Evolutionary conservation across 2,797 vertebrate species (phyloP).

Genomic region (Rhinophrynus dorsalis): DNA sequence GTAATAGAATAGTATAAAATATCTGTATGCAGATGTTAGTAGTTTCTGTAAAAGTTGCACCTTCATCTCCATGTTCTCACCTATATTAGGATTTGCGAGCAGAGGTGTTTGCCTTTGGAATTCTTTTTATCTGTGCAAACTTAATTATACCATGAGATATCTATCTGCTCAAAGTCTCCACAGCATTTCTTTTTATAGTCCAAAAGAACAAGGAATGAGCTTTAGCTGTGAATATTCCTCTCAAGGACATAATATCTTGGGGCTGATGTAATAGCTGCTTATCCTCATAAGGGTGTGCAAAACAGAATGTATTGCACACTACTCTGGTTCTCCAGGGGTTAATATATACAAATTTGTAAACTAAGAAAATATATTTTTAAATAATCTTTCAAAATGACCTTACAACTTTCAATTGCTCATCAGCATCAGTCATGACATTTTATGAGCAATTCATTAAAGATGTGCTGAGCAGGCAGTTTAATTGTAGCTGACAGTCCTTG

Average conservation of each 20-base stretch:
- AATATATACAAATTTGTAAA: neutral
- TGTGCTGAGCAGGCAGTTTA: conserved; percentile 45
- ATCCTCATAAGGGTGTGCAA: neutral
- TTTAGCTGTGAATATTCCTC: neutral
- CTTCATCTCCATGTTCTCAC: too few relatives aligned
- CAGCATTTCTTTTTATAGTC: neutral
- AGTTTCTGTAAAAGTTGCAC: too few relatives aligned
- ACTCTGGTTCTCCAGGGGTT: too few relatives aligned
- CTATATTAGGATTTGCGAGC: too few relatives aligned
- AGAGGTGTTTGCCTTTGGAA: too few relatives aligned
- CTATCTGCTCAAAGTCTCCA: neutral
- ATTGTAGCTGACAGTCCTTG: conserved; percentile 46
- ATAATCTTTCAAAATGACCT: conserved; percentile 23
- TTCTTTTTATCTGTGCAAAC: too few relatives aligned
- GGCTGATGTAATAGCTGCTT: neutral
- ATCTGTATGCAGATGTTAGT: too few relatives aligned
- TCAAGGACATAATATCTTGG: neutral
- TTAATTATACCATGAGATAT: neutral
- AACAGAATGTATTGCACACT: too few relatives aligned
- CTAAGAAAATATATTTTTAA: neutral
- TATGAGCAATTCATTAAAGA: conserved; percentile 41
- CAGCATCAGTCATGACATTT: conserved; percentile 40
- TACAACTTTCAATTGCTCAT: conserved; percentile 18
- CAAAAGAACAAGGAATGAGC: neutral
- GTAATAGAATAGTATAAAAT: too few relatives aligned